These are phyloP conservation scores for Pangasianodon gigas DNA, from an alignment of 2,113 vertebrate genomes.

Conservation along the genomic window DNA sequence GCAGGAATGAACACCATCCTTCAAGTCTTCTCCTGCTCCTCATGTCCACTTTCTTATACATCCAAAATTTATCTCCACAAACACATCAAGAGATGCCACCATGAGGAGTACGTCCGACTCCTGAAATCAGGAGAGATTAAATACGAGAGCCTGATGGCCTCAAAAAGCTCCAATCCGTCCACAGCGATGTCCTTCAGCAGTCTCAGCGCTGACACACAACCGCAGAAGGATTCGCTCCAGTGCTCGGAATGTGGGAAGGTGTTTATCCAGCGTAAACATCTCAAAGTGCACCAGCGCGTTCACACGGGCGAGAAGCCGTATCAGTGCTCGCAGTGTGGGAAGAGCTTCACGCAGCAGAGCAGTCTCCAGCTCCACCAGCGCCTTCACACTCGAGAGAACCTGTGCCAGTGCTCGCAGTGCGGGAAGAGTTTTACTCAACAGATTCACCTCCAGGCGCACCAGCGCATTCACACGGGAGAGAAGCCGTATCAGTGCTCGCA, in stretches of 20 bases:
- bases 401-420: background rate
- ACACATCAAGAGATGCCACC: constrained; percentile 20
- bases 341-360: background rate
- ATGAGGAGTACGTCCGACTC: constrained; percentile 7
- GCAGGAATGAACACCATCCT: background rate
- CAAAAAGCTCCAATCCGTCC: background rate
- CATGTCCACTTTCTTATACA: constrained; percentile 2
- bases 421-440: constrained; percentile 16
- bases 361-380: background rate
- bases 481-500: background rate
- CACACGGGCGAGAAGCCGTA: constrained; percentile 14
- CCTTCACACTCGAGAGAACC: constrained; percentile 3
- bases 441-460: constrained; percentile 2
- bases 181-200: too few species aligned
- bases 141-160: background rate
- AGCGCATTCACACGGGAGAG: constrained; percentile 15
- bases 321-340: constrained; percentile 6
- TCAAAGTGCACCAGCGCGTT: constrained; percentile 8
- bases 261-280: constrained; percentile 1
- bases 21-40: constrained; percentile 11
- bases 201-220: background rate
- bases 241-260: background rate
- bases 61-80: constrained; percentile 22
- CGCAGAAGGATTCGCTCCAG: background rate
- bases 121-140: constrained; percentile 18